These are phyloP conservation scores for Cryptocephalus primarius DNA, from an alignment of 2,888 invertebrate species.

Conservation along the genomic window DNA sequence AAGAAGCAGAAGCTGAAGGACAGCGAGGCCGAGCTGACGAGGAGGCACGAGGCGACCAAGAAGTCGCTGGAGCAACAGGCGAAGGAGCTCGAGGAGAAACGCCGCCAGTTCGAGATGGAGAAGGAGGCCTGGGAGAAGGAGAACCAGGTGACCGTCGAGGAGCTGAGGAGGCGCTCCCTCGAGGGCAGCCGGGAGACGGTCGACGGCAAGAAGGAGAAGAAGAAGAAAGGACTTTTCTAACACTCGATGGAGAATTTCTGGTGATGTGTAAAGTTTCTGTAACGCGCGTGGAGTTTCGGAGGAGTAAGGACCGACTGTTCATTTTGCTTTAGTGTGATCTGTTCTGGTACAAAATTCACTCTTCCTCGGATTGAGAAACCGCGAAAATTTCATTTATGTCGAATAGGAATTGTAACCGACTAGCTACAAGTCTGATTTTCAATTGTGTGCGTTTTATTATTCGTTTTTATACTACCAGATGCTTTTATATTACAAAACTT, in stretches of 20 bases:
- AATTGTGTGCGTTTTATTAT: no score
- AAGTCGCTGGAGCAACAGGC: conserved; percentile 71
- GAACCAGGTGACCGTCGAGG: conserved; percentile 81
- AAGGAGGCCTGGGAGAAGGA: conserved; percentile 82
- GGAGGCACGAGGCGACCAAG: conserved; percentile 71
- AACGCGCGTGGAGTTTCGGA: not conserved
- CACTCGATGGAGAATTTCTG: conserved; percentile 15
- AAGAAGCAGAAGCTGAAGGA: conserved; percentile 94
- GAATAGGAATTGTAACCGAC: no score
- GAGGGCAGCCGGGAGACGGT: conserved; percentile 84
- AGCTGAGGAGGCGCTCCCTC: conserved; percentile 73
- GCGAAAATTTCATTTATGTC: no score
- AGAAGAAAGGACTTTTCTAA: conserved; percentile 87
- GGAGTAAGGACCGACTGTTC: no score
- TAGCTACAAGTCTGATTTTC: no score
- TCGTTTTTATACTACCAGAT: no score
- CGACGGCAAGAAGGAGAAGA: conserved; percentile 82
- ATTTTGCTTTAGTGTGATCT: conserved; percentile 1
- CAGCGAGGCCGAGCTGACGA: conserved; percentile 84
- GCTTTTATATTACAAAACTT: no score
- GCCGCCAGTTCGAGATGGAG: conserved; percentile 75
- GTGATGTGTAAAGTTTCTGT: conserved; percentile 12
- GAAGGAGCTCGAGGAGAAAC: conserved; percentile 82
- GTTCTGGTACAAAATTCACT: conserved; percentile 3
- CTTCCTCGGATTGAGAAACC: conserved; percentile 3